These are phyloP conservation scores for Actinernus sp. DNA, from an alignment of 92 coral and sea anemone species.

Conservation along the genomic window DNA sequence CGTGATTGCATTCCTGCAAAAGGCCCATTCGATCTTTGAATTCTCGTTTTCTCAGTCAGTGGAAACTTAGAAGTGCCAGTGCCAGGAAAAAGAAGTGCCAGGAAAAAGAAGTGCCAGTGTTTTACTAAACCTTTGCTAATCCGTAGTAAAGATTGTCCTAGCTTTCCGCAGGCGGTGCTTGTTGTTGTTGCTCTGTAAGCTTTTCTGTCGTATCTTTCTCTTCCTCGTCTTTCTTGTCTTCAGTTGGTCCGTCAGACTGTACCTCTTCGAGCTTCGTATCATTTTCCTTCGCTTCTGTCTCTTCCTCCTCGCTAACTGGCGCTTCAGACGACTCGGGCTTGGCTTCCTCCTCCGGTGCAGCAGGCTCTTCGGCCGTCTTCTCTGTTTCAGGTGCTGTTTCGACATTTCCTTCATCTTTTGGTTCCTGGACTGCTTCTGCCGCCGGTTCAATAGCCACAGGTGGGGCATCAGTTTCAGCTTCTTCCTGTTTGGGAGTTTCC, in stretches of 20 bases:
- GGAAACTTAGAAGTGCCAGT: too few species aligned
- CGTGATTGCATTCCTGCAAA: too few species aligned
- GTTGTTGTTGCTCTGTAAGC: slow-evolving; percentile 4
- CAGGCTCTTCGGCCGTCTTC: slow-evolving; percentile 30
- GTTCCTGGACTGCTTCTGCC: slow-evolving; percentile 1
- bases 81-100: too few species aligned
- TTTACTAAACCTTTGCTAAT: too few species aligned
- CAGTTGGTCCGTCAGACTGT: slow-evolving; percentile 7
- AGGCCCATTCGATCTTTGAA: too few species aligned
- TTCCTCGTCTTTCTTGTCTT: slow-evolving; percentile 13
- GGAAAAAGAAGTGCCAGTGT: too few species aligned
- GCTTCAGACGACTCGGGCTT: slow-evolving; percentile 20
- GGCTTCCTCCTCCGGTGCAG: slow-evolving; percentile 23
- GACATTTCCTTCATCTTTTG: slow-evolving; percentile 9
- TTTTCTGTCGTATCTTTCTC: slow-evolving; percentile 38
- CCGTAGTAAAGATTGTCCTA: not conserved
- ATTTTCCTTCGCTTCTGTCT: slow-evolving; percentile 14
- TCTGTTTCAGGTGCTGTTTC: slow-evolving; percentile 16
- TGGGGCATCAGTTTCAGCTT: too few species aligned
- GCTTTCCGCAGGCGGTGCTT: slow-evolving; percentile 11
- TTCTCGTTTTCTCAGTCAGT: too few species aligned
- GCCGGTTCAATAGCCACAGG: slow-evolving; percentile 2
- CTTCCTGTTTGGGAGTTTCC: not conserved
- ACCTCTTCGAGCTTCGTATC: slow-evolving; percentile 12
- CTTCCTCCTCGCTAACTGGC: slow-evolving; percentile 15